These are phyloP conservation scores for Mus spretus DNA, from an alignment of 2,797 vertebrate genomes.

Conservation along the genomic window DNA sequence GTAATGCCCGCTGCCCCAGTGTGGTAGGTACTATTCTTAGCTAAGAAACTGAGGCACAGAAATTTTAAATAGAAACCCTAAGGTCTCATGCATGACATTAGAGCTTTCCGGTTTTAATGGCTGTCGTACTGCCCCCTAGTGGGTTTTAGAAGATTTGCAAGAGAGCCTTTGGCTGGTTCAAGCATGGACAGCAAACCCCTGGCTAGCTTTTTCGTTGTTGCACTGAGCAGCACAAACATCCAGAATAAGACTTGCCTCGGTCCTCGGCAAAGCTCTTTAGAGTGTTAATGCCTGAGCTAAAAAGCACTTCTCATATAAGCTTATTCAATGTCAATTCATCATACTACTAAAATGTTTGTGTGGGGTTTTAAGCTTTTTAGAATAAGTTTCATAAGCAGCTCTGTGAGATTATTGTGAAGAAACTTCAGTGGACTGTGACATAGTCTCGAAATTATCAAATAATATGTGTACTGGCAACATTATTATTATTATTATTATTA, in stretches of 20 bases:
- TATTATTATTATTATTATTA: too few relatives aligned
- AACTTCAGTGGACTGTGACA: neutral
- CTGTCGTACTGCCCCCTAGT: neutral
- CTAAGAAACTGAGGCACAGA: neutral
- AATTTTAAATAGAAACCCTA: neutral
- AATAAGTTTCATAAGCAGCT: conserved; percentile 21
- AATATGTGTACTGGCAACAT: neutral
- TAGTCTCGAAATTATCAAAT: conserved; percentile 11
- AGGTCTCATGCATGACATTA: neutral
- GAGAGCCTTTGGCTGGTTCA: neutral
- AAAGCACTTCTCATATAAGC: neutral
- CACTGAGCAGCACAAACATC: neutral
- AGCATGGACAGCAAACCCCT: neutral
- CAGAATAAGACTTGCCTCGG: neutral
- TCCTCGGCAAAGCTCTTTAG: neutral
- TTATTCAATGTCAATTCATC: neutral
- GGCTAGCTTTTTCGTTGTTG: neutral
- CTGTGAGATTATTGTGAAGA: conserved; percentile 1
- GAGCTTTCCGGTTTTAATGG: neutral
- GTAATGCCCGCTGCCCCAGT: neutral
- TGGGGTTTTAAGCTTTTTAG: neutral
- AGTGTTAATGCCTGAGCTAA: neutral
- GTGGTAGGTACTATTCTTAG: neutral
- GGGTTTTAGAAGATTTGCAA: neutral
- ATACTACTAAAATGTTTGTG: neutral